Evolutionary conservation across 1,140 invertebrate species (phyloP).

Genomic region (Meloidogyne hapla): DNA sequence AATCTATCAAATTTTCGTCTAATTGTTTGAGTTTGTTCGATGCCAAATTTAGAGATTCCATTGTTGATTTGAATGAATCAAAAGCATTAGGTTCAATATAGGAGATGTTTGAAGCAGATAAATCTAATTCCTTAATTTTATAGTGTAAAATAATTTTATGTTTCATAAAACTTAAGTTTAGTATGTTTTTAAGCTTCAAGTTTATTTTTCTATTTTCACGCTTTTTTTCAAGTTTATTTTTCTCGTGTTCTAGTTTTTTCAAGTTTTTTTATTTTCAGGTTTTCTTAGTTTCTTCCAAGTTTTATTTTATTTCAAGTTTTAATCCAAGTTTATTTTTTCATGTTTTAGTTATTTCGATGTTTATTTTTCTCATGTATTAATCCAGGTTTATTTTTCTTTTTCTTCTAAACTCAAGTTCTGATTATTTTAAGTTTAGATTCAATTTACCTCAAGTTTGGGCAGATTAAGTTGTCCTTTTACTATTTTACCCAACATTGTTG

Average conservation of each 20-base stretch:
- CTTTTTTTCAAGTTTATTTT: too few species aligned
- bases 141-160: too few species aligned
- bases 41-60: slow-evolving; percentile 36
- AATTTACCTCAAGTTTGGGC: slow-evolving; percentile 11
- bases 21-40: slow-evolving; percentile 30
- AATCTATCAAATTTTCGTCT: slow-evolving; percentile 29
- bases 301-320: not conserved
- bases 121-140: slow-evolving; percentile 38
- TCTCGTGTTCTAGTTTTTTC: not conserved
- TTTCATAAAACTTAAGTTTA: too few species aligned
- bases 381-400: not conserved
- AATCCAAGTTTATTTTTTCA: too few species aligned
- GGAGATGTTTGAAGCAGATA: slow-evolving; percentile 41
- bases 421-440: not conserved
- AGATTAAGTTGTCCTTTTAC: slow-evolving; percentile 3
- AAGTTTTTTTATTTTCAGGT: too few species aligned
- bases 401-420: not conserved
- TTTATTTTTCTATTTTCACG: too few species aligned
- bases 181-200: not conserved
- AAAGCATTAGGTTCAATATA: slow-evolving; percentile 34
- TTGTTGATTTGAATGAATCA: slow-evolving; percentile 17
- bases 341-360: too few species aligned
- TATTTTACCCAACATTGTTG: slow-evolving; percentile 17
- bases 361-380: too few species aligned
- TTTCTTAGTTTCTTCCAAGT: not conserved